Evolutionary conservation across 2,888 invertebrate species (phyloP), one percentile per base, ranked within the genome.

Genomic region (Saturnia japonica): DNA sequence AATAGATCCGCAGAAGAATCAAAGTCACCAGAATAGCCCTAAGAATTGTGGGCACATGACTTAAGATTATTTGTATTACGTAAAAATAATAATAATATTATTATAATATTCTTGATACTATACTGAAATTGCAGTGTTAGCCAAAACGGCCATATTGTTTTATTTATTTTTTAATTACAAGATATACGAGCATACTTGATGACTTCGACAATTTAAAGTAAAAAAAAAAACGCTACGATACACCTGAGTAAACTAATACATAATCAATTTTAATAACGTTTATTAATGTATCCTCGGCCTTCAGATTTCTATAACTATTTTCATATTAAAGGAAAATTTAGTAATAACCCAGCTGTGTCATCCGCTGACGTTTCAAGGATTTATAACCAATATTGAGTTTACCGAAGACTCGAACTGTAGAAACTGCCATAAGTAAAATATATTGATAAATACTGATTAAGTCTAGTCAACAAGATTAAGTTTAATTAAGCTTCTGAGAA

Each of bases 171-270:
- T 8, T 1, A 60, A 60, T 60, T 3, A 60, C 57, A 28, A 6
- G 14, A 60, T 22, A 51, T 51, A n/a, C n/a, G n/a, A n/a, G n/a
- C n/a, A 28, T 66, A 34, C 72, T 73, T 9, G 16, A 34, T 54
- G 42, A 34, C 42, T 60, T 69, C 40, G 69, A 69, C 66, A 51
- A 40, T 40, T 68, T 68, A 9, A n/a, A n/a, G n/a, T n/a, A n/a
- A 68, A 51, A 22, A 25, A n/a, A 40, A 40, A 64, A 40, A 40
- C 40, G 19, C n/a, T 64, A 40, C 25, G 45, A 43, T 43, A 67
- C 67, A 72, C 67, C 68, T 68, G 69, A 67, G 51, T 66, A 72
- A 71, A 54, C 64, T 4, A 22, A 12, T 62, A 45, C 28, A 68
- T 28, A 40, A 25, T 22, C 22, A 14, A 68, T 34, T 19, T 68